Evolutionary conservation across 2,113 vertebrate species (phyloP), one percentile per base, ranked within the genome.

Genomic region (Zapornia atra): DNA sequence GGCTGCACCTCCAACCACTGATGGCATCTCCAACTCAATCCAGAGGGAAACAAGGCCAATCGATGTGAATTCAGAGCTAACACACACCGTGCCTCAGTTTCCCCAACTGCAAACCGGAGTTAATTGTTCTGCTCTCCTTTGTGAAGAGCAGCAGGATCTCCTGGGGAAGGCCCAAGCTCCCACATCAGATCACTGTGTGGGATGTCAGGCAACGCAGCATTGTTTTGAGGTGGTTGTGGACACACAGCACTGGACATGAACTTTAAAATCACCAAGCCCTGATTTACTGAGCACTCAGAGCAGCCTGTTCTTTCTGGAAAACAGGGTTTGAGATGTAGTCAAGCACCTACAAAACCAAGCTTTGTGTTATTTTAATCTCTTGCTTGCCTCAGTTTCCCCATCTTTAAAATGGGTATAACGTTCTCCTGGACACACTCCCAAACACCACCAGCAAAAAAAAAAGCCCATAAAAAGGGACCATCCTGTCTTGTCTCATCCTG

Each of bases 281-380:
- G 96, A 88, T 81, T 95, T 96, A 92, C 59, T 31, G 83, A 77
- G 93, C 4, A 11, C 82, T 84, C 82, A 33, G 73, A 93, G 94
- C 91, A 90, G 78, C 75, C 75, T 63, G 61, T 51, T 90, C 88
- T 36, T 31, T 5, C 70, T 56, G 75, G 66, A 64, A 79, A 95
- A 64, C 77, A 61, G 81, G 17, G 26, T 77, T 93, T 6, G 10
- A 60, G 36, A 9, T 33, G 92, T 63, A 89, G 71, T 38, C 61
- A 44, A 82, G 72, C 80, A 65, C 56, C 76, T 34, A 51, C 66
- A 57, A 80, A 80, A 11, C 76, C 59, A 9, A 61, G 68, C 33
- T 56, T 28, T 69, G 71, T 22, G 1, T 48, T 44, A 22, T 9
- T 53, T 54, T 69, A 59, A 78, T 85, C 73, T 60, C 75, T 66